Evolutionary conservation across 2,888 invertebrate species (phyloP).

Genomic region (Metellina segmentata): DNA sequence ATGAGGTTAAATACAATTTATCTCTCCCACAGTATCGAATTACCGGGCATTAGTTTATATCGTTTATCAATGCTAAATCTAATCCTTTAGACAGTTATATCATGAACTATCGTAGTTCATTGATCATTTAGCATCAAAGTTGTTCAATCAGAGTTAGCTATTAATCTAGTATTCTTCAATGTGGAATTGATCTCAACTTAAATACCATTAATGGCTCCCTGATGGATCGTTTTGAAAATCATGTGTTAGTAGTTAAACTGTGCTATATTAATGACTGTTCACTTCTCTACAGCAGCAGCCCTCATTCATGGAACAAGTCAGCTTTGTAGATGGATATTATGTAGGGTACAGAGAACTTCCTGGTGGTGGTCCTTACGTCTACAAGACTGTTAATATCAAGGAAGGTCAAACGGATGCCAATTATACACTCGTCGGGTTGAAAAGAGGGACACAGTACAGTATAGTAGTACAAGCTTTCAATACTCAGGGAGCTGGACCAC

Average conservation of each 20-base stretch:
- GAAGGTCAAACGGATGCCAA: constrained; percentile 67
- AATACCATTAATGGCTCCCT: background rate
- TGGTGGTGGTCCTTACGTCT: constrained; percentile 75
- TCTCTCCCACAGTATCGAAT: too few species aligned
- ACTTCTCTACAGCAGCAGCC: constrained; percentile 62
- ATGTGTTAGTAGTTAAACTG: background rate
- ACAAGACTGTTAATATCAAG: constrained; percentile 76
- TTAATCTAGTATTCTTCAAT: background rate
- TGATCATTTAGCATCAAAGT: background rate
- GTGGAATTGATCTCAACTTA: background rate
- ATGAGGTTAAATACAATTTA: too few species aligned
- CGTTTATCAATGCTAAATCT: too few species aligned
- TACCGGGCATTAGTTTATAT: too few species aligned
- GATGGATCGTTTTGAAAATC: background rate
- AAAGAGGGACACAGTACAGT: constrained; percentile 79
- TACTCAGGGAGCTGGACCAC: constrained; percentile 77
- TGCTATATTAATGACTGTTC: background rate
- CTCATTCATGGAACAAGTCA: constrained; percentile 72
- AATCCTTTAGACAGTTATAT: background rate
- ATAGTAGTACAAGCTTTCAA: constrained; percentile 78
- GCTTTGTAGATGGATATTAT: constrained; percentile 78
- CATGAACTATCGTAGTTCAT: background rate
- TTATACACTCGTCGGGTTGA: constrained; percentile 78
- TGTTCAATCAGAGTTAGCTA: background rate
- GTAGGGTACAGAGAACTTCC: constrained; percentile 77